Base-by-base conservation (phyloP, 1,140 invertebrate genomes). In the Rhagoletis zephyria region DNA sequence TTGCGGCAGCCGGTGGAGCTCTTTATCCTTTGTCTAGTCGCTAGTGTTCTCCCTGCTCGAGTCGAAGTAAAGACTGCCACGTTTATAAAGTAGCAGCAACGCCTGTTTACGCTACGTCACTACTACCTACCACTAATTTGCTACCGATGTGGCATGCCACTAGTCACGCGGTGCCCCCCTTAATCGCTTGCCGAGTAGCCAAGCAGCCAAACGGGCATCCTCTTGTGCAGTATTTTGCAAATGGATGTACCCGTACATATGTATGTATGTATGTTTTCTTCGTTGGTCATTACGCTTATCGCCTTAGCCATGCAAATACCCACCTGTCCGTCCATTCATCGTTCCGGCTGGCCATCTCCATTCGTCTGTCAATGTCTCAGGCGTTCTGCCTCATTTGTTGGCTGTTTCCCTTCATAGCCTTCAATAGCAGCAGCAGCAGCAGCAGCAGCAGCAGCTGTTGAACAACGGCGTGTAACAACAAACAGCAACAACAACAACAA, bases 131-230 rank as follows among this genome's bases (percentile, higher is more conserved):
- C n/a, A 42, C 70, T 67, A 67, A 67, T 67, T 67, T 67, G 64
- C 64, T 74, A 74, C 70, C 70, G 42, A 74, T 10, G 70, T 16
- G 70, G 70, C 70, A 74, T 74, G 74, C 48, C 19, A 81, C 74
- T 56, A 56, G 45, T n/a, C 1, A 81, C 16, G 74, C 48, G n/a
- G 16, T 16, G 2, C 70, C 16, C 3, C 6, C 16, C 48, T 2
- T 51, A 81, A 56, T 56, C n/a, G n/a, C 48, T 1, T 63, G 19
- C 42, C 45, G 45, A 56, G 16, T 30, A 12, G 4, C 9, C 48
- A 16, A 19, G 7, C 74, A n/a, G 51, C n/a, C 61, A 16, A 16
- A 63, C 61, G 4, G 12, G 61, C 61, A 14, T 14, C n/a, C 4
- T 63, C n/a, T 14, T 30, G 30, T 30, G 30, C 30, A 30, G 30